Conservation (phyloP, 2,797 vertebrate species). For the Graptemys geographica region DNA sequence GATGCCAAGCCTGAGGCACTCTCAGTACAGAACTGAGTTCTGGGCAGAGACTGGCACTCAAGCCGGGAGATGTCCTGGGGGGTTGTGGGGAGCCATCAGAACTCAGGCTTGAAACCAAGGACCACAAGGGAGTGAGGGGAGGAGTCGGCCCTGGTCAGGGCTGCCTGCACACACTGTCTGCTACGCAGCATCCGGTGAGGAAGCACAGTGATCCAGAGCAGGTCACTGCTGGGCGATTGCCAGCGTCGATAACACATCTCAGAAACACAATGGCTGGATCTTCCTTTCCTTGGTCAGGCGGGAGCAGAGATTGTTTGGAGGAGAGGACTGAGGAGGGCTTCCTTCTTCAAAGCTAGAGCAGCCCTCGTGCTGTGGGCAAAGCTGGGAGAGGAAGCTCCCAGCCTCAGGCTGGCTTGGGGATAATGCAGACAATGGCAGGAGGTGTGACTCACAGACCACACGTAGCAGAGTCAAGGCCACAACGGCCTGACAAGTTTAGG, state of each 20-base stretch:
- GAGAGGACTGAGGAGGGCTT: not conserved
- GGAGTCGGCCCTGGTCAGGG: not conserved
- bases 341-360: not conserved
- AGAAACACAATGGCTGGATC: accelerated
- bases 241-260: not conserved
- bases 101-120: not conserved
- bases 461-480: conserved; percentile 64
- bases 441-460: conserved; percentile 74
- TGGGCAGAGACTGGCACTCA: not conserved
- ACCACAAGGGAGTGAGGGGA: not conserved
- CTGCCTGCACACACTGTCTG: not conserved
- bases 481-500: conserved; percentile 58
- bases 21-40: not conserved
- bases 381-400: conserved; percentile 73
- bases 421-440: conserved; percentile 59
- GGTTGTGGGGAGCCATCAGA: not conserved
- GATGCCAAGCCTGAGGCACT: not conserved
- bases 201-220: not conserved
- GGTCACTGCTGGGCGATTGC: not conserved
- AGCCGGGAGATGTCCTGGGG: not conserved
- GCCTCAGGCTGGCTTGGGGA: conserved; percentile 62
- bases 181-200: not conserved
- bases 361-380: conserved; percentile 27
- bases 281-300: not conserved
- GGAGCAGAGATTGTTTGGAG: not conserved